These are phyloP conservation scores for Micropoecilia bifurca DNA, from an alignment of 2,797 vertebrate species.

Conservation along the genomic window DNA sequence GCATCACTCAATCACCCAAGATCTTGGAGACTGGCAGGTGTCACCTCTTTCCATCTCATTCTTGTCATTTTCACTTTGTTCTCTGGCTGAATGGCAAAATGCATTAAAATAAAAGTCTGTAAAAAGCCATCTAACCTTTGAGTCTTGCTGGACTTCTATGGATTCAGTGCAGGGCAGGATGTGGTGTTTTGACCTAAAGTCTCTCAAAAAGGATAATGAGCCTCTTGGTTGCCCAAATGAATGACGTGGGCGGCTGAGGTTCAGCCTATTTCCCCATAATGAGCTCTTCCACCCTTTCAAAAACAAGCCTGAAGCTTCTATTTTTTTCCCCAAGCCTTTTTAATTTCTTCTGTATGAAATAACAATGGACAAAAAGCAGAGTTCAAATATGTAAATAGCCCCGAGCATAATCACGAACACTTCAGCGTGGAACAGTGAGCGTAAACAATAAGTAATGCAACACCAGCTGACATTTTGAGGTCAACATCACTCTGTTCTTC, in stretches of 20 bases:
- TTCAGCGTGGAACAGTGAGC: slow-evolving; percentile 56
- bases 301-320: slow-evolving; percentile 58
- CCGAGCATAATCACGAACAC: slow-evolving; percentile 62
- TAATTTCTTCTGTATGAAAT: slow-evolving; percentile 56
- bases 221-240: slow-evolving; percentile 75
- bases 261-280: slow-evolving; percentile 72
- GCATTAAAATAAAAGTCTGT: slow-evolving; percentile 27
- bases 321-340: slow-evolving; percentile 52
- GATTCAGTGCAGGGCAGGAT: slow-evolving; percentile 66
- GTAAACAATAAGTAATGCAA: slow-evolving; percentile 77
- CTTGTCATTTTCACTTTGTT: slow-evolving; percentile 36
- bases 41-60: slow-evolving; percentile 51
- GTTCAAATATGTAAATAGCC: slow-evolving; percentile 69
- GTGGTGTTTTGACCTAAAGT: slow-evolving; percentile 68
- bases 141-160: slow-evolving; percentile 63
- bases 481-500: slow-evolving; percentile 76
- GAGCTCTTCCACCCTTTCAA: slow-evolving; percentile 64
- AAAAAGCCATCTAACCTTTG: slow-evolving; percentile 44
- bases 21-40: slow-evolving; percentile 57
- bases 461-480: slow-evolving; percentile 83
- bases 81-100: slow-evolving; percentile 47
- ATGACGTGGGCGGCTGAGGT: slow-evolving; percentile 69
- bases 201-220: slow-evolving; percentile 79
- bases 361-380: slow-evolving; percentile 57
- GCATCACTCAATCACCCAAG: slow-evolving; percentile 62